Conservation (phyloP, 2,797 vertebrate species). For the Chelonia mydas region DNA sequence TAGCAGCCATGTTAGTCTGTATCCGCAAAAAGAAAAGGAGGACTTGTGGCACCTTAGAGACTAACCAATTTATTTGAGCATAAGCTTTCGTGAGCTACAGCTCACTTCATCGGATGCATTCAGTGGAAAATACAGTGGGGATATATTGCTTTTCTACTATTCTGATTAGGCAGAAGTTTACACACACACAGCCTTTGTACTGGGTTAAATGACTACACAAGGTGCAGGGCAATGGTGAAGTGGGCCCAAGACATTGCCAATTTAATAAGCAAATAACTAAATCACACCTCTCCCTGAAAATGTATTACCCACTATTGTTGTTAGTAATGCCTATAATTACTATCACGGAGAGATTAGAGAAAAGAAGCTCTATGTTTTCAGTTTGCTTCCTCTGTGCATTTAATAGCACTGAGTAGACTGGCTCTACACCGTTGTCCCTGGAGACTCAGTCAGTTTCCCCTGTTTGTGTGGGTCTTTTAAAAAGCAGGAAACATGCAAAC, state of each 20-base stretch:
- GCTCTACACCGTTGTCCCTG: not conserved
- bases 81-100: too few relatives aligned
- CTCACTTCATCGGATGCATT: too few relatives aligned
- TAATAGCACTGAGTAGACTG: rapidly evolving
- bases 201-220: not conserved
- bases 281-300: not conserved
- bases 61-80: too few relatives aligned
- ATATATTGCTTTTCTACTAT: not conserved
- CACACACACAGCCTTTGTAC: not conserved
- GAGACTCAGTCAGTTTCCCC: not conserved
- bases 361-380: not conserved
- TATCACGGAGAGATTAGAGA: not conserved
- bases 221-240: not conserved
- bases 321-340: not conserved
- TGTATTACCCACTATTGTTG: not conserved
- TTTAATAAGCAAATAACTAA: not conserved
- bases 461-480: not conserved
- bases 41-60: too few relatives aligned
- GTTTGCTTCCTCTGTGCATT: not conserved
- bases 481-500: not conserved
- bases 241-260: not conserved
- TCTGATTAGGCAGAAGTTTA: not conserved
- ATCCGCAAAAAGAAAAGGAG: too few relatives aligned
- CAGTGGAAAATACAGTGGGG: too few relatives aligned
- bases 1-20: too few relatives aligned